Evolutionary conservation across 1,140 invertebrate species (phyloP).

Genomic region (Mercenaria mercenaria): DNA sequence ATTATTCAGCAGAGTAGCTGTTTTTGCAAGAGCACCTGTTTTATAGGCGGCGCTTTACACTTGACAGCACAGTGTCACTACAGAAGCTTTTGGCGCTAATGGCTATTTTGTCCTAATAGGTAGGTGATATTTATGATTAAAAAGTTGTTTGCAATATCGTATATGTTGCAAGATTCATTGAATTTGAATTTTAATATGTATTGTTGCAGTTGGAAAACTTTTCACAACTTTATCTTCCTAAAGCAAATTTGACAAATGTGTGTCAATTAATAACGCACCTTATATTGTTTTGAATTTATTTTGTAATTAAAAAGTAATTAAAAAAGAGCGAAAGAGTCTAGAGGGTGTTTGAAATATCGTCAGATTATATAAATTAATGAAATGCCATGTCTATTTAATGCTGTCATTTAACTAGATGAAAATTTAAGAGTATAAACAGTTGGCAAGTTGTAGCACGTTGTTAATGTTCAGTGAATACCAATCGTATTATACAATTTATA

Average conservation of each 20-base stretch:
- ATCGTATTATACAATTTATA: slow-evolving; percentile 13
- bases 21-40: slow-evolving; percentile 48
- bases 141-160: neutral
- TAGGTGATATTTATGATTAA: slow-evolving; percentile 30
- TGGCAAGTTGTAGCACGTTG: slow-evolving; percentile 57
- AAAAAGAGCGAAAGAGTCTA: no score
- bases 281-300: no score
- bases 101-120: slow-evolving; percentile 31
- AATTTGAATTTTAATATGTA: no score
- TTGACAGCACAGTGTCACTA: slow-evolving; percentile 65
- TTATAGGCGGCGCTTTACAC: slow-evolving; percentile 61
- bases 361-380: no score
- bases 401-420: neutral
- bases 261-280: no score
- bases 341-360: no score
- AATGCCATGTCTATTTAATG: no score
- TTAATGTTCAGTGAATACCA: slow-evolving; percentile 16
- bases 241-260: neutral
- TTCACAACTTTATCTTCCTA: neutral
- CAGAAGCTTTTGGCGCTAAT: slow-evolving; percentile 68
- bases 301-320: no score
- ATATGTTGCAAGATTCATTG: no score
- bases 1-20: slow-evolving; percentile 6
- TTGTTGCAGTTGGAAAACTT: neutral
- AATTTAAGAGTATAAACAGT: slow-evolving; percentile 26